Conservation (phyloP, 2,113 vertebrate species). For the Ptychochromis oligacanthus region DNA sequence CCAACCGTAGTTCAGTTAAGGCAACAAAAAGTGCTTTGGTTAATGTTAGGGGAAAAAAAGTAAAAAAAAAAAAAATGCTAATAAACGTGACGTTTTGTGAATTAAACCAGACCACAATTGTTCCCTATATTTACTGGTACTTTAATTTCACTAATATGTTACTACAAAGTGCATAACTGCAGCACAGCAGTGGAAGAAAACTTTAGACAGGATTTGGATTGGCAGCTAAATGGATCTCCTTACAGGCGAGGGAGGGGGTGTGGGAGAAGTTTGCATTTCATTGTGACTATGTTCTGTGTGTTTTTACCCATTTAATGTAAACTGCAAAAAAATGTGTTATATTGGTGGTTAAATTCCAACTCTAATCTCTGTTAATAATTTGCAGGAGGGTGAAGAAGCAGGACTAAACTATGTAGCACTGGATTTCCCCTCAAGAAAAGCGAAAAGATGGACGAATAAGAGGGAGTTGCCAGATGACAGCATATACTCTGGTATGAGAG, state of each 20-base stretch:
- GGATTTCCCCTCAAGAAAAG: constrained; percentile 37
- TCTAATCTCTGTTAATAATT: not conserved
- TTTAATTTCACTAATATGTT: not conserved
- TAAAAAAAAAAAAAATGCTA: too few relatives aligned
- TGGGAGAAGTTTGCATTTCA: not conserved
- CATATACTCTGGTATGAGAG: constrained; percentile 19
- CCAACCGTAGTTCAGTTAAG: too few relatives aligned
- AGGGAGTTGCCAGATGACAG: not conserved
- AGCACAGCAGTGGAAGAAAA: too few relatives aligned
- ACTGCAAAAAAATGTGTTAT: rapidly evolving
- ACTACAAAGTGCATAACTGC: not conserved
- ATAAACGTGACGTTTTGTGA: too few relatives aligned
- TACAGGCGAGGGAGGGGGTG: too few relatives aligned
- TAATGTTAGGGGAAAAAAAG: too few relatives aligned
- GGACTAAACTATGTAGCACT: constrained; percentile 43
- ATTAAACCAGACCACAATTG: too few relatives aligned
- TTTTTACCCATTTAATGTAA: not conserved
- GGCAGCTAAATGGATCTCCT: too few relatives aligned
- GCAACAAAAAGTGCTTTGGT: too few relatives aligned
- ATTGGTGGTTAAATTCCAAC: not conserved
- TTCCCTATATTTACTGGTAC: not conserved
- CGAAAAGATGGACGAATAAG: constrained; percentile 5
- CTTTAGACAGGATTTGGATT: too few relatives aligned
- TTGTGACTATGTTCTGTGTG: not conserved
- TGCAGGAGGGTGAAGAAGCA: not conserved